phyloP scores from a whole-genome alignment of 2,797 vertebrate species.

The Hippocampus kuda region DNA sequence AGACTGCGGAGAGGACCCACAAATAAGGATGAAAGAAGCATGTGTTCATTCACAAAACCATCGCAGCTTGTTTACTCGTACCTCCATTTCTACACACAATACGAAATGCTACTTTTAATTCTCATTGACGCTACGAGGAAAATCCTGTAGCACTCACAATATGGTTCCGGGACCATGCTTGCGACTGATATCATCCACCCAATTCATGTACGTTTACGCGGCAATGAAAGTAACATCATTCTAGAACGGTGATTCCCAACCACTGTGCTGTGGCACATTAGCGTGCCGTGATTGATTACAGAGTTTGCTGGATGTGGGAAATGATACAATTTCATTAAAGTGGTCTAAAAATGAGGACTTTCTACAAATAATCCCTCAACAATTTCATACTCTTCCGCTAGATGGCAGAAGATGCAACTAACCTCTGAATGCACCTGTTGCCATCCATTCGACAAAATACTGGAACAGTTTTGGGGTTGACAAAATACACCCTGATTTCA shows the following conservation, averaged over 20 bases:
- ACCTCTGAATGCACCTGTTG: background rate
- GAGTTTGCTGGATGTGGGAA: background rate
- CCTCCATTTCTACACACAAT: conserved; percentile 11
- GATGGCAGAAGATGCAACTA: background rate
- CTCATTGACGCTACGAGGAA: conserved; percentile 40
- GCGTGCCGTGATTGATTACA: background rate
- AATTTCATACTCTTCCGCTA: background rate
- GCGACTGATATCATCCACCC: background rate
- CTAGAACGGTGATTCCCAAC: background rate
- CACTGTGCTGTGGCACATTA: background rate
- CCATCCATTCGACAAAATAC: background rate
- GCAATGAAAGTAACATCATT: too few species aligned
- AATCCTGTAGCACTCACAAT: background rate
- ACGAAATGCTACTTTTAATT: conserved; percentile 12
- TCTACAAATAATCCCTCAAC: background rate
- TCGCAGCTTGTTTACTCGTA: conserved; percentile 14
- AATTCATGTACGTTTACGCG: too few species aligned
- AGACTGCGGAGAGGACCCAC: conserved; percentile 26
- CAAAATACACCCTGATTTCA: too few species aligned
- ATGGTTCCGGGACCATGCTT: background rate
- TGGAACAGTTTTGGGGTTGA: too few species aligned
- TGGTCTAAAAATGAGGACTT: too few species aligned
- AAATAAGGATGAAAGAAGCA: background rate
- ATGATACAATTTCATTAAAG: background rate
- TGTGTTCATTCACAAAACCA: background rate